A percentile compares a stretch with the other conserved stretches of the same genome.
These are phyloP conservation scores for Xanthorhoe spadicearia DNA, from an alignment of 2,888 invertebrate genomes.

Conservation along the genomic window DNA sequence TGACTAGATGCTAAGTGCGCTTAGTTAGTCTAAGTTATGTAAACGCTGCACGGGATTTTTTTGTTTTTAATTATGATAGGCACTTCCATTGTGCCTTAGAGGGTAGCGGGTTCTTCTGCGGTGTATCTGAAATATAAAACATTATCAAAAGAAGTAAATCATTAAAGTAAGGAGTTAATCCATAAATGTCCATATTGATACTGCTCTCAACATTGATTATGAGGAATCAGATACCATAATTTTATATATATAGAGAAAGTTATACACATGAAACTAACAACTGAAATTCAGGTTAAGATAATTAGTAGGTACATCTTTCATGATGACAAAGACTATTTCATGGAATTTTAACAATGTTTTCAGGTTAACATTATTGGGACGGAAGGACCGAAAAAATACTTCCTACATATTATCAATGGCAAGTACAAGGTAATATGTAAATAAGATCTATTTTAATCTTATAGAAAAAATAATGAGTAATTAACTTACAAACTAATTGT, in stretches of 20 bases:
- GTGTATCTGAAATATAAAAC: conserved; percentile 20
- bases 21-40: conserved; percentile 41
- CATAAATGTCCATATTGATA: background rate
- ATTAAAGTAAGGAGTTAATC: background rate
- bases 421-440: conserved; percentile 49
- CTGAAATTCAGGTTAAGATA: too few relatives aligned
- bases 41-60: conserved; percentile 49
- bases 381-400: conserved; percentile 35
- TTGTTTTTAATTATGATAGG: conserved; percentile 51
- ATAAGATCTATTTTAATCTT: conserved; percentile 28
- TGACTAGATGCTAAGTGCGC: conserved; percentile 49
- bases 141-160: background rate
- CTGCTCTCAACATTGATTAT: too few relatives aligned
- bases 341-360: background rate
- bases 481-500: conserved; percentile 45
- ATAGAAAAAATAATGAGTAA: conserved; percentile 32
- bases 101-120: conserved; percentile 17
- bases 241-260: too few relatives aligned
- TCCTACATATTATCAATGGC: conserved; percentile 47
- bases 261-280: too few relatives aligned
- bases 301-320: too few relatives aligned
- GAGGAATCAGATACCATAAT: too few relatives aligned
- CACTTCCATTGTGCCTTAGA: conserved; percentile 65
- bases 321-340: background rate
- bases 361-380: background rate